phyloP scores from a whole-genome alignment of 2,113 vertebrate genomes.

The Rhinoderma darwinii region DNA sequence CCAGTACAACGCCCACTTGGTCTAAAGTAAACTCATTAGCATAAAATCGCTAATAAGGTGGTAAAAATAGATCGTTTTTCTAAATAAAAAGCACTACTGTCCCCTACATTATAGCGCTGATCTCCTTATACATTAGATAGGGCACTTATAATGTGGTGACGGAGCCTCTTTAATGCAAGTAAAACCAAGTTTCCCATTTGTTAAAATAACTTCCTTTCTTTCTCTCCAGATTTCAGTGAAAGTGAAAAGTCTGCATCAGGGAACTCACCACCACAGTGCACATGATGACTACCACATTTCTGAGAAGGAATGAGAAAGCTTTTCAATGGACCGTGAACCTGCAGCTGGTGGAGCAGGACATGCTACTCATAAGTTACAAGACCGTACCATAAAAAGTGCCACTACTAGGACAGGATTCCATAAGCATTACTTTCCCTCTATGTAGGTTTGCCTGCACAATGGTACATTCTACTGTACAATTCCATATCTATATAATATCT shows the following conservation, averaged over 20 bases:
- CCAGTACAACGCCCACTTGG: no score
- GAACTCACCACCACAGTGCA: conserved; percentile 89
- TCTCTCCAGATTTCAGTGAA: conserved; percentile 85
- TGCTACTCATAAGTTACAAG: conserved; percentile 64
- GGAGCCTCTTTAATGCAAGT: no score
- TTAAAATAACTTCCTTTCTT: conserved; percentile 40
- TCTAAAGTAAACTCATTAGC: no score
- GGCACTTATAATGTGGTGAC: no score
- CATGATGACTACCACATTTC: conserved; percentile 75
- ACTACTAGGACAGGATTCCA: conserved; percentile 76
- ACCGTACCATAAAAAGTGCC: conserved; percentile 82
- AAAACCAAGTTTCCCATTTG: not conserved
- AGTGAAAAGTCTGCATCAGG: conserved; percentile 88
- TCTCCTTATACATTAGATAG: no score
- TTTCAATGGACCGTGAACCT: conserved; percentile 34
- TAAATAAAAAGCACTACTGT: no score
- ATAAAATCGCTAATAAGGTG: no score
- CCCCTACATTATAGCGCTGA: no score
- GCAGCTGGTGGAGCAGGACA: conserved; percentile 49
- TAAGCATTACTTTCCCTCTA: conserved; percentile 69
- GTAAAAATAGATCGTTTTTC: no score
- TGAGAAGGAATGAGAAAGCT: not conserved
- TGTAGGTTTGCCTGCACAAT: conserved; percentile 79
- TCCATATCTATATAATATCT: conserved; percentile 62
- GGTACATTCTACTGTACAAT: conserved; percentile 71